These are phyloP conservation scores for Glossophaga mutica DNA, from an alignment of 2,797 vertebrate species.

Conservation along the genomic window DNA sequence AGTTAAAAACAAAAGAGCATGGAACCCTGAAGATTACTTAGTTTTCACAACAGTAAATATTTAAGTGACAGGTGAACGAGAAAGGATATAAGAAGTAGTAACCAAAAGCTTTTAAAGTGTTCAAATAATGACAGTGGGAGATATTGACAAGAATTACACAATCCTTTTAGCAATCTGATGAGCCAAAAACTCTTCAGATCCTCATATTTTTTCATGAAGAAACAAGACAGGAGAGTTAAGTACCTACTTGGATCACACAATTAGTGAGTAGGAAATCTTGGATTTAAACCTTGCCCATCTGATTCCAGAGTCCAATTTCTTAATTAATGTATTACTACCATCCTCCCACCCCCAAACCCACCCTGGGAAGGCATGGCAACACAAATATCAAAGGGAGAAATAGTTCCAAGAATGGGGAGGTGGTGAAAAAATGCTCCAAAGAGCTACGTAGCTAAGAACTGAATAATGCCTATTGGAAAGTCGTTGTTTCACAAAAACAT, in stretches of 20 bases:
- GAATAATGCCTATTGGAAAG: not conserved
- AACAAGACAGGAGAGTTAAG: not conserved
- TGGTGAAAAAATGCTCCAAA: not conserved
- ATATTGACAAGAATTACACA: not conserved
- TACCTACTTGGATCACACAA: not conserved
- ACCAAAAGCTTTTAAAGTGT: not conserved
- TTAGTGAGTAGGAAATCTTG: not conserved
- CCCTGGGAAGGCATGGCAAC: not conserved
- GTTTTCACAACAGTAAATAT: not conserved
- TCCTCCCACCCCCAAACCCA: not conserved
- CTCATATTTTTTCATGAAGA: not conserved
- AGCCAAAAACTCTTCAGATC: not conserved
- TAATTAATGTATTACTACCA: not conserved
- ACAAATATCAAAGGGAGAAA: not conserved
- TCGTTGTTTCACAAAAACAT: not conserved
- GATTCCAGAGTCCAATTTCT: not conserved
- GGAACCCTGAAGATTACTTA: not conserved
- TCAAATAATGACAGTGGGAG: not conserved
- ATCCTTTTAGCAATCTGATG: not conserved
- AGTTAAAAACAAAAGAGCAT: not conserved
- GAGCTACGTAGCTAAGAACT: not conserved
- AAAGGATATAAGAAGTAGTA: not conserved
- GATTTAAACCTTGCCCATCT: not conserved
- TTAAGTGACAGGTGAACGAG: not conserved
- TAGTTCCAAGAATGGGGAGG: not conserved